These are phyloP conservation scores for Drosophila baimaii DNA, from an alignment of 1,140 invertebrate species.

Conservation along the genomic window DNA sequence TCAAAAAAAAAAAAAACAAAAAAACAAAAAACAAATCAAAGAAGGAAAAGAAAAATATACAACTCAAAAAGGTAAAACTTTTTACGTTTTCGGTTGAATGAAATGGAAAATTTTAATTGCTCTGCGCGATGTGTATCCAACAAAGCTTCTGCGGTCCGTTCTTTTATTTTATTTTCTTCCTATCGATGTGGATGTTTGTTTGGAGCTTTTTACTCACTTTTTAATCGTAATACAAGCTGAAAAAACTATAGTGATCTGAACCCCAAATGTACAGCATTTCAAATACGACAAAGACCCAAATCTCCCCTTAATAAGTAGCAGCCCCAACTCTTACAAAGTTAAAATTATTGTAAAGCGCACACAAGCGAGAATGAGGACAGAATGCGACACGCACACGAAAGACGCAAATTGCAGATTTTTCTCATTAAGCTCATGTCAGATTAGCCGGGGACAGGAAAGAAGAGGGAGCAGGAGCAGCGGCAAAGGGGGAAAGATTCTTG, in stretches of 20 bases:
- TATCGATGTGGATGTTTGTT: not conserved
- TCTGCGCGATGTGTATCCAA: slow-evolving; percentile 21
- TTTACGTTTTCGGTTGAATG: slow-evolving; percentile 77
- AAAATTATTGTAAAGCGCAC: slow-evolving; percentile 66
- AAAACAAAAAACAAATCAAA: slow-evolving; percentile 76
- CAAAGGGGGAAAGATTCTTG: slow-evolving; percentile 18
- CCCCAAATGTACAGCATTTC: not conserved
- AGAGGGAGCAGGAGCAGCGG: not conserved
- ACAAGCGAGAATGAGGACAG: slow-evolving; percentile 67
- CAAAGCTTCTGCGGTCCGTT: not conserved
- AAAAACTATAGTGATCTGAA: not conserved
- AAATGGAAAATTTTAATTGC: slow-evolving; percentile 84
- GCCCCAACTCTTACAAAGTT: slow-evolving; percentile 40
- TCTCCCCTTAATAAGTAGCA: not conserved
- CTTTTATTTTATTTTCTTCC: not conserved
- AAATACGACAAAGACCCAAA: not conserved
- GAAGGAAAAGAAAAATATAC: slow-evolving; percentile 58
- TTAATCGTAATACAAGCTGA: not conserved
- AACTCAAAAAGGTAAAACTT: slow-evolving; percentile 61
- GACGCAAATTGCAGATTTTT: slow-evolving; percentile 72
- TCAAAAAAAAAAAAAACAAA: no score
- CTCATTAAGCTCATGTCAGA: slow-evolving; percentile 75
- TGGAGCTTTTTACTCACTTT: not conserved
- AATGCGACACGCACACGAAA: slow-evolving; percentile 53
- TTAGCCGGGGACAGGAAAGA: slow-evolving; percentile 33